Base-by-base conservation (phyloP, 2,888 invertebrate species). In the Amblyteles armatorius region DNA sequence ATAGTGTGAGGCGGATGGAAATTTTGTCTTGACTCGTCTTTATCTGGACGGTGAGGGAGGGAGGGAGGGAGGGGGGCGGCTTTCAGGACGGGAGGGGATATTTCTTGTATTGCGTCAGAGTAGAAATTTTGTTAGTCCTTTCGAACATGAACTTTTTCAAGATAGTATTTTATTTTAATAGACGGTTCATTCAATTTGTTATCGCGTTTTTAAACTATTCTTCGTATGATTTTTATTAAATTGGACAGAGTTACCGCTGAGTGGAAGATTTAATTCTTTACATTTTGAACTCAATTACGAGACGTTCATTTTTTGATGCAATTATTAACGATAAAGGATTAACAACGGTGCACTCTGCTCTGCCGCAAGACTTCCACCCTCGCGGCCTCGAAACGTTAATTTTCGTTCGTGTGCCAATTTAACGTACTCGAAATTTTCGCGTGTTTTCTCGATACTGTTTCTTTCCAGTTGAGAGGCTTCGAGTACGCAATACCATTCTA, bases 401-500 rank as follows among this genome's bases (percentile, higher is more conserved):
- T 29, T 79, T 68, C 16, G 68, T 44, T 52, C 26, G 55, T 60
- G 68, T 60, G 68, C 69, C 65, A 44, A 71, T 71, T 71, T 52
- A 55, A 16, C n/a, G 50, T 63, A 60, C 76, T 48, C 52, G 16
- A 33, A 33, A 29, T 22, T 74, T 40, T 44, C 67, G n/a, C 26
- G 50, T 52, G 36, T 72, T 77, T 55, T 44, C 33, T 81, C 60
- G 22, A 52, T 63, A n/a, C 68, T 78, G 80, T 80, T 16, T 48
- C 16, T 48, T 48, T 87, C 80, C 84, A 86, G 84, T 79, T 83
- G 82, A 85, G 74, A 65, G 50, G 26, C 79, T 63, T 60, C 72
- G 78, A 86, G 44, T 52, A 82, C 78, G 77, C 36, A 22, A 83
- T 50, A 52, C 68, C 71, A 68, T 84, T 81, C 79, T 86, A 86